Conservation (phyloP, 1,140 invertebrate genomes). For the Pomacea maculata region DNA sequence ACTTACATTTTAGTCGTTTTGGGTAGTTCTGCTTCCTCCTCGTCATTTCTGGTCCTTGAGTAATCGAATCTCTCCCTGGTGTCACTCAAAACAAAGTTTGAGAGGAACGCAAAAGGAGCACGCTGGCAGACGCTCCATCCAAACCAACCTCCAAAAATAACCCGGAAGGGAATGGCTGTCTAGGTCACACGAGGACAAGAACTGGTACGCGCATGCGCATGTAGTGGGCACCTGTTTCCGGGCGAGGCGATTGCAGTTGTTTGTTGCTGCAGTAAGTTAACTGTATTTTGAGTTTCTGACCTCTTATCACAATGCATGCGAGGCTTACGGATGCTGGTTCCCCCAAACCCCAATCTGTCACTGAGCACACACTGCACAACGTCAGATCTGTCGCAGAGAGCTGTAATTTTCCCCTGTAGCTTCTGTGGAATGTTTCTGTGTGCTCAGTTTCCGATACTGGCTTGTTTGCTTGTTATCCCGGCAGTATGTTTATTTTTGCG, state of each 20-base stretch:
- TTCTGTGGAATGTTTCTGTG: too few species aligned
- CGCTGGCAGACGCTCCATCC: constrained; percentile 28
- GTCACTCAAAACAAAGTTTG: constrained; percentile 36
- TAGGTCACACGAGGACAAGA: constrained; percentile 31
- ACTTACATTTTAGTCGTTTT: constrained; percentile 75
- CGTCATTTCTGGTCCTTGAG: constrained; percentile 65
- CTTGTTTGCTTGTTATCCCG: too few species aligned
- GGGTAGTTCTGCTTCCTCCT: constrained; percentile 74
- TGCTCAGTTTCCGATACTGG: too few species aligned
- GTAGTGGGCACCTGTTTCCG: constrained; percentile 25
- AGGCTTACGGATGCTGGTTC: too few species aligned
- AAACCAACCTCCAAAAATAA: constrained; percentile 43
- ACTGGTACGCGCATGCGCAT: constrained; percentile 21
- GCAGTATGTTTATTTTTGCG: too few species aligned
- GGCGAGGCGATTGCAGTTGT: constrained; percentile 7
- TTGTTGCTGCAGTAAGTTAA: constrained; percentile 14
- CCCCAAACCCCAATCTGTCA: too few species aligned
- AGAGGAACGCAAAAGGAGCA: constrained; percentile 43
- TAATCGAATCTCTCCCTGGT: constrained; percentile 15
- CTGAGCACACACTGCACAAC: too few species aligned
- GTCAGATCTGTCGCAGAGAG: too few species aligned
- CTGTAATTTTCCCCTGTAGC: too few species aligned
- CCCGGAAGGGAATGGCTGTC: constrained; percentile 40
- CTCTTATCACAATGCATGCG: constrained; percentile 1
- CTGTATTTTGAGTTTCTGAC: constrained; percentile 2